Evolutionary conservation across 2,113 vertebrate genomes (phyloP), one percentile per base, ranked within the genome.

Genomic region (Microcebus murinus): DNA sequence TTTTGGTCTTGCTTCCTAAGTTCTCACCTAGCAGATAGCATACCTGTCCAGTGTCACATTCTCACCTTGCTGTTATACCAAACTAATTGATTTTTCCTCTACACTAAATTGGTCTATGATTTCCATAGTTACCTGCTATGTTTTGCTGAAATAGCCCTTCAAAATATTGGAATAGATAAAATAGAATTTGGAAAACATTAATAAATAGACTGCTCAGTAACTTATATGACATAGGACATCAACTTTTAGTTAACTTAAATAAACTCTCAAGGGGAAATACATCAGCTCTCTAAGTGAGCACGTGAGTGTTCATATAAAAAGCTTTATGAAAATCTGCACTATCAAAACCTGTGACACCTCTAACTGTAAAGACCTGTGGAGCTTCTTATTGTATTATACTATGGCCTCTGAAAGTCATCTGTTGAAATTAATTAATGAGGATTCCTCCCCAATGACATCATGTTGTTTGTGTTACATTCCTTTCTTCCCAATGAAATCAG

Each of bases 211-310:
- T 80, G 1, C 76, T 94, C 82, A 59, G 39, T 84, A 93, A 81
- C n/a, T 81, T 80, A 45, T 8, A 50, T 45, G 36, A 86, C 79
- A 91, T 85, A 50, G 39, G 76, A 76, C 79, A 91, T 70, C 73
- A 91, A 18, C 71, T 93, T 97, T 91, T 76, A 86, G 85, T 82
- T 95, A 67, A 48, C 11, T 91, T 86, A 76, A 84, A 67, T 59
- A 91, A 91, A 73, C 39, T 14, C 48, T 79, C 63, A 87, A 87
- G 70, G 81, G 39, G 12, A 94, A 87, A 77, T 59, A 36, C 8
- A 79, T 80, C 31, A 73, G 39, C 87, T 20, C 34, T 83, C 55
- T 90, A 8, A 67, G n/a, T 42, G 3, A n/a, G 48, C 8, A 4
- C 68, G 0, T 84, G 21, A 52, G 23, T 83, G 59, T 79, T 92